phyloP scores from a whole-genome alignment of 2,113 vertebrate genomes.

The Drymodes brunneopygia region DNA sequence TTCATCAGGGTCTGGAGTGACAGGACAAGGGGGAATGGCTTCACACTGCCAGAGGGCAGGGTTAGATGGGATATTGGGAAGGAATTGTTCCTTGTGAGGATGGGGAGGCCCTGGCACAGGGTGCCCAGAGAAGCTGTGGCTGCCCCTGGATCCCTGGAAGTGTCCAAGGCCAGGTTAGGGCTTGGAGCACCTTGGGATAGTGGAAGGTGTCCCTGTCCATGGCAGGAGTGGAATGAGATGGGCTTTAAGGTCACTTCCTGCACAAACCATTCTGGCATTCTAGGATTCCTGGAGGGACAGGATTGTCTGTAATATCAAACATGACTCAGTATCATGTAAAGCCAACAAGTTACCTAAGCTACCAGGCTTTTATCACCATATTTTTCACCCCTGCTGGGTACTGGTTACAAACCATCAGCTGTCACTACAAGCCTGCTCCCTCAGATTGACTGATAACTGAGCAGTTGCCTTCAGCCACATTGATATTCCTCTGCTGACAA shows the following conservation, averaged over 20 bases:
- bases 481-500: background rate
- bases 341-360: background rate
- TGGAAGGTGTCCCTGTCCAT: background rate
- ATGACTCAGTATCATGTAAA: background rate
- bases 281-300: background rate
- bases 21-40: background rate
- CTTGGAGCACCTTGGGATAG: rapidly evolving
- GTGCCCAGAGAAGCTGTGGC: background rate
- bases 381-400: background rate
- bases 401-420: background rate
- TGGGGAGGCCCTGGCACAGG: background rate
- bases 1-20: background rate
- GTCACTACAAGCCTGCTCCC: background rate
- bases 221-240: background rate
- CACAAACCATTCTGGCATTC: background rate
- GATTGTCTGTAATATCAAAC: background rate
- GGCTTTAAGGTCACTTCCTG: background rate
- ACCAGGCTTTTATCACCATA: background rate
- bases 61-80: background rate
- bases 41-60: background rate
- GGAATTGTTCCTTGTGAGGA: rapidly evolving
- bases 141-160: background rate
- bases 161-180: background rate
- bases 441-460: background rate
- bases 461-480: background rate